phyloP scores from a whole-genome alignment of 1,140 invertebrate genomes.

The Bilobella aurantiaca region DNA sequence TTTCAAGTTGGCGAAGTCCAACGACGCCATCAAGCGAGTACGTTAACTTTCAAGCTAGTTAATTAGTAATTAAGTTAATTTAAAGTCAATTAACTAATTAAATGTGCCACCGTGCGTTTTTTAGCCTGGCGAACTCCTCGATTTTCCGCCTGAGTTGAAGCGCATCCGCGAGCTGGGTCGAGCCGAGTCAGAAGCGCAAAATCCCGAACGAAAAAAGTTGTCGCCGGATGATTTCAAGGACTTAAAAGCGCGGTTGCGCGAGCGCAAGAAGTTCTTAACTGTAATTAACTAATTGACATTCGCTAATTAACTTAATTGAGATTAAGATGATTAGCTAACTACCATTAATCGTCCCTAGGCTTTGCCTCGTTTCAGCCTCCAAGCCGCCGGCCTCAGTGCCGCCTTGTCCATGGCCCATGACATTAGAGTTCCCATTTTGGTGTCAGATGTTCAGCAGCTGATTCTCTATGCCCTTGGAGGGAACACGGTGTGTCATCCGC shows the following conservation, averaged over 20 bases:
- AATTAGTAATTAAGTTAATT: too few relatives aligned
- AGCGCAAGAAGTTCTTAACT: slow-evolving; percentile 46
- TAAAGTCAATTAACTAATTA: not conserved
- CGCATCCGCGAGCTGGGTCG: too few relatives aligned
- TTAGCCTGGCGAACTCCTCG: slow-evolving; percentile 20
- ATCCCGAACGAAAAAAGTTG: not conserved
- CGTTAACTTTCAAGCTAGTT: not conserved
- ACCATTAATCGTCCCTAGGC: too few relatives aligned
- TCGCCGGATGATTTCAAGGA: slow-evolving; percentile 43
- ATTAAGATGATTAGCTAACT: too few relatives aligned
- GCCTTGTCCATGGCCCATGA: slow-evolving; percentile 27
- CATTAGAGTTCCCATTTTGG: slow-evolving; percentile 57
- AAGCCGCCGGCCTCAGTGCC: slow-evolving; percentile 32
- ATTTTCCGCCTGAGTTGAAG: slow-evolving; percentile 8
- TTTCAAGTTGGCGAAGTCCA: slow-evolving; percentile 20
- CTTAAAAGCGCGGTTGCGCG: slow-evolving; percentile 46
- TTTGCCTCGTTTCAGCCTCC: slow-evolving; percentile 34
- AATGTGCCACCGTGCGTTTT: not conserved
- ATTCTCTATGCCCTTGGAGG: slow-evolving; percentile 63
- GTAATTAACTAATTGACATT: slow-evolving; percentile 37
- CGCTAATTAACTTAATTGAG: too few relatives aligned
- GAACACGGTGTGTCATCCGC: slow-evolving; percentile 49
- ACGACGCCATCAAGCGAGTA: slow-evolving; percentile 27
- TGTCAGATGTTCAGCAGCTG: slow-evolving; percentile 71
- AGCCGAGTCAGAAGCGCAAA: not conserved